Percentiles rank a stretch among this genome's conserved stretches.
phyloP scores from a whole-genome alignment of 2,113 vertebrate genomes.

The Centropristis striata region DNA sequence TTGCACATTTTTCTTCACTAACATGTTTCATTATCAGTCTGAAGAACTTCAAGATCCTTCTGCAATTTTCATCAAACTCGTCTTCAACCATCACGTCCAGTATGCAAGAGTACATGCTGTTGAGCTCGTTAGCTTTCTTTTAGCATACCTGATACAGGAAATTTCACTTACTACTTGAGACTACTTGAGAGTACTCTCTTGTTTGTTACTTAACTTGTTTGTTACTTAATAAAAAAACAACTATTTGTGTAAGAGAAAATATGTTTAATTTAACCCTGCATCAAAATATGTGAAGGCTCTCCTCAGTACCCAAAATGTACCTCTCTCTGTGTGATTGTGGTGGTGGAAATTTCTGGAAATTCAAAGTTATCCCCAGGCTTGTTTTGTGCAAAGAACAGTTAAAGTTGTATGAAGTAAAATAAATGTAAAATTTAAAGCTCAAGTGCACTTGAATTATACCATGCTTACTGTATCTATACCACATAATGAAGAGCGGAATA shows the following conservation, averaged over 20 bases:
- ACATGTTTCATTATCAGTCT: too few relatives aligned
- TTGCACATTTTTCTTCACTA: too few relatives aligned
- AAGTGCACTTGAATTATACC: background rate
- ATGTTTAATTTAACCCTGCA: background rate
- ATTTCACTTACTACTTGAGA: too few relatives aligned
- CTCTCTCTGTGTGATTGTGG: background rate
- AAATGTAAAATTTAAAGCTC: constrained; percentile 7
- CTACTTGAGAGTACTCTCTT: too few relatives aligned
- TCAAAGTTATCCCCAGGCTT: background rate
- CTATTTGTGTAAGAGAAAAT: background rate
- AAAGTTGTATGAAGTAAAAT: constrained; percentile 16
- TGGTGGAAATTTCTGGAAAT: background rate
- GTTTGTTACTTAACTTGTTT: too few relatives aligned
- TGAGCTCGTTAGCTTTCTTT: background rate
- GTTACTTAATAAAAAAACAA: background rate
- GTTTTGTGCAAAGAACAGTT: constrained; percentile 22
- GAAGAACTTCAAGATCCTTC: too few relatives aligned
- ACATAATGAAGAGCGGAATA: background rate
- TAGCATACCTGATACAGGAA: background rate
- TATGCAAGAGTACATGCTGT: too few relatives aligned
- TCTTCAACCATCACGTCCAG: background rate
- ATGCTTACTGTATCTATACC: background rate
- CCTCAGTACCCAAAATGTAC: background rate
- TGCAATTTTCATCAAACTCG: background rate
- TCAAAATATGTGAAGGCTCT: background rate